Percentiles rank a stretch among this genome's conserved stretches.
These are phyloP conservation scores for Anarhynchus alexandrinus DNA, from an alignment of 2,113 vertebrate genomes.

Conservation along the genomic window DNA sequence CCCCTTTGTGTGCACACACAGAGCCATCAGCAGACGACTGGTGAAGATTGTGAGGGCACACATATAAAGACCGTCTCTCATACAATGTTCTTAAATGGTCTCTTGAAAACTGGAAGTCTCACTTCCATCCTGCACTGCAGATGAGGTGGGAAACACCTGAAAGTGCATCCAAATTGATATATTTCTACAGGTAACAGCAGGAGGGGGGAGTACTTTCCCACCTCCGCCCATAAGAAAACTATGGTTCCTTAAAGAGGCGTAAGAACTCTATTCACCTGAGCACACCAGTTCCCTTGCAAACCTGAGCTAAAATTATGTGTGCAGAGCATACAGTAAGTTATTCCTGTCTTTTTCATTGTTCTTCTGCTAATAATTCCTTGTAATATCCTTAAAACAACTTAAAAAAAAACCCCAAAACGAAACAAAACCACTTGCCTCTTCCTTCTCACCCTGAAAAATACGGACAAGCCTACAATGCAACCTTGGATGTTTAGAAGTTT, in stretches of 20 bases:
- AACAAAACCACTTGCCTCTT: neutral
- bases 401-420: too few species aligned
- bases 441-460: neutral
- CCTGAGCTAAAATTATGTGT: neutral
- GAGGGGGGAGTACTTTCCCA: neutral
- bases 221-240: neutral
- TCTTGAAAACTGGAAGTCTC: neutral
- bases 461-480: neutral
- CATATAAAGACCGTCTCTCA: rapidly evolving
- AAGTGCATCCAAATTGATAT: neutral
- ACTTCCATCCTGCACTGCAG: neutral
- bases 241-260: neutral
- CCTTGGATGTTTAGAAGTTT: neutral
- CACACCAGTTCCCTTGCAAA: neutral
- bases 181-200: neutral
- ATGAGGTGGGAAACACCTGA: neutral
- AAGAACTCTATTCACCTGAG: neutral
- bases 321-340: neutral
- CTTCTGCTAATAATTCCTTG: neutral
- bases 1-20: neutral
- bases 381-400: neutral
- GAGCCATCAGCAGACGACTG: neutral
- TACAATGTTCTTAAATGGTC: rapidly evolving
- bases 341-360: neutral
- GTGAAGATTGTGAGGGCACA: neutral